Evolutionary conservation across 2,797 vertebrate genomes (phyloP).

Genomic region (Ficedula albicollis): DNA sequence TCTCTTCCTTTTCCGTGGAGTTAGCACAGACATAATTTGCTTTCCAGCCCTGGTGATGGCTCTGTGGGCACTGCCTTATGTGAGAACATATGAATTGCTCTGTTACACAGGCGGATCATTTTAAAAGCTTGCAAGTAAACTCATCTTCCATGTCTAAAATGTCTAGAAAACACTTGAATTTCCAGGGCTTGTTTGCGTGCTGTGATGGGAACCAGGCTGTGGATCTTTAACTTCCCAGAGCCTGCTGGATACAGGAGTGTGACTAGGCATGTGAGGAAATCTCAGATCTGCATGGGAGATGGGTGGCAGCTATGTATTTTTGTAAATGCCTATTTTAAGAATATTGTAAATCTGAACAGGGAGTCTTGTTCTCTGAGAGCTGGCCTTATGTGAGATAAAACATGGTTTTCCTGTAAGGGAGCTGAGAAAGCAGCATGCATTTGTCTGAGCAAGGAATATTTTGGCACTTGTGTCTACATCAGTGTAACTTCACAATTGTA

Average conservation of each 20-base stretch:
- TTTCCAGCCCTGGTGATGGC: not conserved
- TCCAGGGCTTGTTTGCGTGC: not conserved
- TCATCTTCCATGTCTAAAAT: not conserved
- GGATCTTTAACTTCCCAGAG: not conserved
- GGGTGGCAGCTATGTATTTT: not conserved
- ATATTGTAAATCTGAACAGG: not conserved
- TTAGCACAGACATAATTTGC: not conserved
- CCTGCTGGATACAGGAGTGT: not conserved
- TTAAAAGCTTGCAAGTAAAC: not conserved
- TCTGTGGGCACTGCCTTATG: not conserved
- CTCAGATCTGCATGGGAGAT: not conserved
- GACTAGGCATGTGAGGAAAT: not conserved
- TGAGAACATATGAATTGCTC: not conserved
- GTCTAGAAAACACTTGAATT: not conserved
- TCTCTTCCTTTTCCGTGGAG: not conserved
- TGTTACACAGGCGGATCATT: constrained; percentile 13
- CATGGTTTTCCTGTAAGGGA: not conserved
- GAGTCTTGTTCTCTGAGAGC: not conserved
- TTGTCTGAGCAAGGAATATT: not conserved
- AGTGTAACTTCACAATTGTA: not conserved
- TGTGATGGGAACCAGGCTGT: not conserved
- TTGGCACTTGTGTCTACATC: not conserved
- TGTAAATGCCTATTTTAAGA: not conserved
- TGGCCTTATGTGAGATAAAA: not conserved
- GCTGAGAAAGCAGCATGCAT: not conserved